phyloP scores from a whole-genome alignment of 1,140 invertebrate species.

The Microplitis demolitor region DNA sequence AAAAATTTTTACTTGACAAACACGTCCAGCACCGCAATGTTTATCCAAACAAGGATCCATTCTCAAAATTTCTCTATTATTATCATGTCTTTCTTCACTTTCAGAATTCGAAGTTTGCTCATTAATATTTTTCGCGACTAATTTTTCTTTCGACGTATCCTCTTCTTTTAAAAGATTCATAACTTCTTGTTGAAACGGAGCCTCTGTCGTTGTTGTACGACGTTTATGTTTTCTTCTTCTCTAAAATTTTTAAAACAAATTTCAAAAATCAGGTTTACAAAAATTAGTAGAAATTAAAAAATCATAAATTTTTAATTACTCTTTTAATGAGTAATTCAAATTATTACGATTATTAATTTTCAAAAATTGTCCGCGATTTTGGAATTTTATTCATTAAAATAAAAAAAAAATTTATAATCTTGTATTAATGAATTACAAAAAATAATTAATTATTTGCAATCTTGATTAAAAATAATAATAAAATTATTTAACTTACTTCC shows the following conservation, averaged over 20 bases:
- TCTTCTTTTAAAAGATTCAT: constrained; percentile 54
- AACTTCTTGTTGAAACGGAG: constrained; percentile 46
- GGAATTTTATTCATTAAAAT: too few relatives aligned
- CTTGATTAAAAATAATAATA: too few relatives aligned
- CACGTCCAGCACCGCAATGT: constrained; percentile 86
- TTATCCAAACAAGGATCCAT: constrained; percentile 82
- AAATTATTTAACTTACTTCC: too few relatives aligned
- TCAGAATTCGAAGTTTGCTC: constrained; percentile 32
- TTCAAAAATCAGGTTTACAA: too few relatives aligned
- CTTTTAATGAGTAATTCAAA: too few relatives aligned
- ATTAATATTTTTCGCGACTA: constrained; percentile 32
- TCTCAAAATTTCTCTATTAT: constrained; percentile 32
- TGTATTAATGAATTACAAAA: too few relatives aligned
- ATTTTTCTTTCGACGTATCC: constrained; percentile 34
- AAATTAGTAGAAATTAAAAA: too few relatives aligned
- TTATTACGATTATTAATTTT: too few relatives aligned
- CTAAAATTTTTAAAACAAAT: background rate
- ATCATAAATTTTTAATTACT: too few relatives aligned
- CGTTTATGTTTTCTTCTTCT: constrained; percentile 41
- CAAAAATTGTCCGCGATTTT: too few relatives aligned
- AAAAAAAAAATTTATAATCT: too few relatives aligned
- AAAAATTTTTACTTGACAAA: constrained; percentile 71
- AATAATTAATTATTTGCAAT: too few relatives aligned
- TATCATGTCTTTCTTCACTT: constrained; percentile 29
- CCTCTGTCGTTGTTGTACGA: constrained; percentile 44